phyloP scores from a whole-genome alignment of 2,888 invertebrate genomes.

The Agrilus cyanescens region DNA sequence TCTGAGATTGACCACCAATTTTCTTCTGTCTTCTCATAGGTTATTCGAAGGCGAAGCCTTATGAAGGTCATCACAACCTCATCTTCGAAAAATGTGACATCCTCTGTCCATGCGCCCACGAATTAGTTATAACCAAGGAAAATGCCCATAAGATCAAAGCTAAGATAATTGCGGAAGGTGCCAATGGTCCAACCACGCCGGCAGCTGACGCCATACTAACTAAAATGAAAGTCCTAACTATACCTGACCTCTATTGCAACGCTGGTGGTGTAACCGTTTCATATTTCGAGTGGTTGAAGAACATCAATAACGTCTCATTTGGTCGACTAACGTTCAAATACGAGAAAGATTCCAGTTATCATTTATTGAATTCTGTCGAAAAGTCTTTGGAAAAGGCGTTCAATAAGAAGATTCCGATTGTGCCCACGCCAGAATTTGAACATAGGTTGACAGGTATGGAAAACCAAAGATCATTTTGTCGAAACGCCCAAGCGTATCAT shows the following conservation, averaged over 20 bases:
- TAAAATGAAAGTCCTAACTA: constrained; percentile 60
- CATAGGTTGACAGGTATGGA: constrained; percentile 37
- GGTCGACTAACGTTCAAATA: constrained; percentile 80
- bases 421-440: constrained; percentile 55
- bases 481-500: too few relatives aligned
- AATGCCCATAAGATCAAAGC: constrained; percentile 80
- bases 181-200: constrained; percentile 84
- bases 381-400: constrained; percentile 37
- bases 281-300: constrained; percentile 86
- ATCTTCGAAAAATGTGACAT: constrained; percentile 87
- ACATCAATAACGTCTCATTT: constrained; percentile 81
- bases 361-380: constrained; percentile 51
- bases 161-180: constrained; percentile 82
- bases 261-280: constrained; percentile 86
- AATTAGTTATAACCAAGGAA: constrained; percentile 76
- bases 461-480: too few relatives aligned
- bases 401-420: constrained; percentile 30
- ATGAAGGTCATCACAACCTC: constrained; percentile 41
- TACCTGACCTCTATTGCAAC: constrained; percentile 67
- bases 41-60: too few relatives aligned
- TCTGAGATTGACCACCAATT: too few relatives aligned
- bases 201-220: constrained; percentile 67
- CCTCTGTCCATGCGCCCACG: constrained; percentile 85
- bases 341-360: constrained; percentile 73
- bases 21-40: too few relatives aligned